Percentiles rank a stretch among this genome's conserved stretches.
Evolutionary conservation across 2,888 invertebrate genomes (phyloP).

Genomic region (Acrobasis consociella): DNA sequence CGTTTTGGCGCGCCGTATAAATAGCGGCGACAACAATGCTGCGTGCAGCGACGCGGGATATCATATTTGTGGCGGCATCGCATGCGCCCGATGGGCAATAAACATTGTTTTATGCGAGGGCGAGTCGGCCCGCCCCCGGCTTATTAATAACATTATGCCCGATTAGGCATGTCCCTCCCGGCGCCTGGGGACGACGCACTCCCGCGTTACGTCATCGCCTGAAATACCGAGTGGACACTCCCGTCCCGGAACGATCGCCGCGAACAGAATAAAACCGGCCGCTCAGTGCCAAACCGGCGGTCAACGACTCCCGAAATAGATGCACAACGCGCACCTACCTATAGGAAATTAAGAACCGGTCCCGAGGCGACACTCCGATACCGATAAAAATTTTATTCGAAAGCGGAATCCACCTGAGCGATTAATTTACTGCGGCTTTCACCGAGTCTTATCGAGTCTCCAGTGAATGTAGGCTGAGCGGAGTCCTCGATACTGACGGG

Average conservation of each 20-base stretch:
- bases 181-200: slow-evolving; percentile 52
- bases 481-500: slow-evolving; percentile 27
- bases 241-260: slow-evolving; percentile 51
- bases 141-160: slow-evolving; percentile 64
- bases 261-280: slow-evolving; percentile 59
- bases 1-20: slow-evolving; percentile 40
- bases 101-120: slow-evolving; percentile 55
- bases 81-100: slow-evolving; percentile 55
- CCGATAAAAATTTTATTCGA: slow-evolving; percentile 75
- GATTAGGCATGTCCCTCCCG: slow-evolving; percentile 55
- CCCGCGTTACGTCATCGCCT: slow-evolving; percentile 62
- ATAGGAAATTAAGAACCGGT: slow-evolving; percentile 75
- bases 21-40: slow-evolving; percentile 42
- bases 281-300: slow-evolving; percentile 69
- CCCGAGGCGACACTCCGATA: slow-evolving; percentile 57
- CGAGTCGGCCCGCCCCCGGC: slow-evolving; percentile 56
- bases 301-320: slow-evolving; percentile 82
- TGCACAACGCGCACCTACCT: slow-evolving; percentile 71
- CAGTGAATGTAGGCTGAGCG: slow-evolving; percentile 33
- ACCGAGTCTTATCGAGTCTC: slow-evolving; percentile 51
- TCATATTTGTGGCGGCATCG: slow-evolving; percentile 39
- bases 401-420: slow-evolving; percentile 75
- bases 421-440: slow-evolving; percentile 72
- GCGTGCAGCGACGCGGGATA: slow-evolving; percentile 36
- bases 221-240: slow-evolving; percentile 49